Conservation (phyloP, 2,888 invertebrate genomes). For the Scaptomyza cyrtandrae region DNA sequence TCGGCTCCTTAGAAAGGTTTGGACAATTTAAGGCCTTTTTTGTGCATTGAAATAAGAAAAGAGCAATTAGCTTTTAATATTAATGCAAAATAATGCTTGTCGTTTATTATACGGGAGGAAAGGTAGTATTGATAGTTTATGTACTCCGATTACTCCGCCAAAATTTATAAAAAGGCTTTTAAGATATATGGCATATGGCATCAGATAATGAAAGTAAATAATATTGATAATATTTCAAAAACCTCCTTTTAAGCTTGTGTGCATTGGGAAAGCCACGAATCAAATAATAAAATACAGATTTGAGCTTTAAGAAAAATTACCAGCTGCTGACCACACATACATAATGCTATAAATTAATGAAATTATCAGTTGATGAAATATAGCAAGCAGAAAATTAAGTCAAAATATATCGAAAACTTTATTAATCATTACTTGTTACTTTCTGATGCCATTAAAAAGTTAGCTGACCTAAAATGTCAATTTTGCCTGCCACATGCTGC, state of each 20-base stretch:
- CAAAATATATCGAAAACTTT: slow-evolving; percentile 22
- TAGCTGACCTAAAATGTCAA: slow-evolving; percentile 43
- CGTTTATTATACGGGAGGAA: background rate
- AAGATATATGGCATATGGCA: background rate
- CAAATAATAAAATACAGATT: slow-evolving; percentile 7
- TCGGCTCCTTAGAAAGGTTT: background rate
- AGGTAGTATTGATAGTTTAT: background rate
- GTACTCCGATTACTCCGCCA: background rate
- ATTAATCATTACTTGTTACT: slow-evolving; percentile 39
- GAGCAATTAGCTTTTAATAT: too few species aligned
- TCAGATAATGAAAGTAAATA: slow-evolving; percentile 13
- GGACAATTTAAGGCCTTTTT: too few species aligned
- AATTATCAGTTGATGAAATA: slow-evolving; percentile 11
- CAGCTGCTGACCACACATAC: background rate
- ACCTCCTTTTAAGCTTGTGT: background rate
- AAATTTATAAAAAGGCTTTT: too few species aligned
- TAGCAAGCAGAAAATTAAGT: slow-evolving; percentile 16
- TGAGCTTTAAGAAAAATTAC: slow-evolving; percentile 20
- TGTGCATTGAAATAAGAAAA: background rate
- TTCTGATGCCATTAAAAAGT: slow-evolving; percentile 42
- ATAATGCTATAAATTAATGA: background rate
- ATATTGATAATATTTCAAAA: background rate
- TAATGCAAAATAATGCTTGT: too few species aligned
- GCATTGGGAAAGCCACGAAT: slow-evolving; percentile 28
- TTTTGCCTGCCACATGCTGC: slow-evolving; percentile 21